Evolutionary conservation across 2,113 vertebrate genomes (phyloP), one percentile per base, ranked within the genome.

Genomic region (Carlito syrichta): DNA sequence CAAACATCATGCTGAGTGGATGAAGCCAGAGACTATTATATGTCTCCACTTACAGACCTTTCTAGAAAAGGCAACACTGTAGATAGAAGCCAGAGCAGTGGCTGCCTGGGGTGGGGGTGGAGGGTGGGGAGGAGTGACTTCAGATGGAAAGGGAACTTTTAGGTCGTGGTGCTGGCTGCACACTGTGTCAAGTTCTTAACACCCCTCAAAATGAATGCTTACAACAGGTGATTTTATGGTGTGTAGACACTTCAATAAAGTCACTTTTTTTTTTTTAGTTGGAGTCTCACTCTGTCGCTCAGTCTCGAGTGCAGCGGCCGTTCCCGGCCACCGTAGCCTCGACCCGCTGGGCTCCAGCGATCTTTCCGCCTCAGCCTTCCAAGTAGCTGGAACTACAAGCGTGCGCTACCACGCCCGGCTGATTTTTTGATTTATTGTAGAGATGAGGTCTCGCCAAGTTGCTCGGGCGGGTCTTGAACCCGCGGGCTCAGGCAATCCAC

Each of bases 21-120:
- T 91, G 62, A 91, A 71, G 50, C n/a, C 12, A 77, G 82, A 94
- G 76, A 62, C 56, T 32, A 27, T 32, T 13, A 8, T 25, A 48
- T 52, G 20, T 68, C 91, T 56, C 63, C 50, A 52, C 16, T 87
- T 79, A 63, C 4, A 48, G 50, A 48, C n/a, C 22, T 85, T 90
- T 82, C 81, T 76, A 90, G 88, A 90, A 94, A 81, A 94, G 66
- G 73, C 6, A 87, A 86, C 95, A 86, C 38, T 48, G 35, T 1
- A 87, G 68, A 89, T 74, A 58, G 20, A 68, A 88, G 66, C 25
- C 23, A 56, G 62, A 45, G 25, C 50, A 43, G 17, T 10, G 82
- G 32, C 43, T 79, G 83, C 54, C 79, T 77, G 27, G 56, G 40
- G 32, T n/a, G 68, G n/a, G 38, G 43, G 27, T 38, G 13, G 19